Evolutionary conservation across 2,888 invertebrate species (phyloP).

Genomic region (Acrobasis consociella): DNA sequence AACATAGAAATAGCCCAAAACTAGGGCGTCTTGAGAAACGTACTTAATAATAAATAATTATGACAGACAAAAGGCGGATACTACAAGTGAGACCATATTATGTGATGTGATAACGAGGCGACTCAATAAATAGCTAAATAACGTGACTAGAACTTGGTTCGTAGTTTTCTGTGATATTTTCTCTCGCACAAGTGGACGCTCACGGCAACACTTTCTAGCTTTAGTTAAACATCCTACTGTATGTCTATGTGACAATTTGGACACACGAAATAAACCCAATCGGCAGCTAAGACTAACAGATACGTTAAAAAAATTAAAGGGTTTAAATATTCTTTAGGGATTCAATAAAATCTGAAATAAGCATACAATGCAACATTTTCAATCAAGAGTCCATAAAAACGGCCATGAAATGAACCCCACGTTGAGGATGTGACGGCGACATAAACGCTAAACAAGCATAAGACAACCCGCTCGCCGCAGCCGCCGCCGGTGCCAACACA

Average conservation of each 20-base stretch:
- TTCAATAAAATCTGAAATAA: no score
- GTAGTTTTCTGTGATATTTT: neutral
- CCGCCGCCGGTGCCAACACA: conserved; percentile 18
- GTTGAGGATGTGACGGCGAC: neutral
- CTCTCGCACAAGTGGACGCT: no score
- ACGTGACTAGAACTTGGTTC: conserved; percentile 3
- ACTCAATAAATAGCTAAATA: neutral
- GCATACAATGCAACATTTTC: no score
- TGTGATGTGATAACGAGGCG: neutral
- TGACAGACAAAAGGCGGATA: neutral
- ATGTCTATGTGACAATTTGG: no score
- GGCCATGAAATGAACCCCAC: no score
- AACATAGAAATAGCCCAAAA: neutral
- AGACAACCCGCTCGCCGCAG: neutral
- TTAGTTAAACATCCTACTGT: neutral
- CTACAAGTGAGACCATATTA: neutral
- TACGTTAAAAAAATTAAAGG: no score
- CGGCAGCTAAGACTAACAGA: no score
- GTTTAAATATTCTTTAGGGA: no score
- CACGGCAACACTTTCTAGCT: neutral
- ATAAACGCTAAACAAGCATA: neutral
- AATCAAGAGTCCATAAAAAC: no score
- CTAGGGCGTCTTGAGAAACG: neutral
- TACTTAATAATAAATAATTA: neutral
- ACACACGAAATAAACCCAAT: no score